phyloP scores from a whole-genome alignment of 2,797 vertebrate genomes.

The Semotilus atromaculatus region DNA sequence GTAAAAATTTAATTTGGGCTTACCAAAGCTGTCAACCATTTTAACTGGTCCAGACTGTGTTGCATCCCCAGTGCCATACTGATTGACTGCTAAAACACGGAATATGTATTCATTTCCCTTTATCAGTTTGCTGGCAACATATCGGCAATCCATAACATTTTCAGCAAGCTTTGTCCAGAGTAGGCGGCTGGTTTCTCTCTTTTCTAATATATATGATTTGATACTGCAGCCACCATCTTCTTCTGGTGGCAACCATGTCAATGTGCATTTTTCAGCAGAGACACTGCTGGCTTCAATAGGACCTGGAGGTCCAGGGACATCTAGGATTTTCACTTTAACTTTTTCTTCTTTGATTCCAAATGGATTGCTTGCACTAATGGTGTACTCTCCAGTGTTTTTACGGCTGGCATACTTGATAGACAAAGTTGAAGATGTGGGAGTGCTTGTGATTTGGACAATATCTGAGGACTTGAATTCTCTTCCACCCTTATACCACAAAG shows the following conservation, averaged over 20 bases:
- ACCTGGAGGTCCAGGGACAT: conserved; percentile 95
- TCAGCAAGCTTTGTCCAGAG: conserved; percentile 97
- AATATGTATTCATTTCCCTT: conserved; percentile 99
- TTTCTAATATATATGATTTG: conserved; percentile 94
- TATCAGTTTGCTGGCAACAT: conserved; percentile 91
- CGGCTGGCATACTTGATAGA: conserved; percentile 92
- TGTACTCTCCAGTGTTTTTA: conserved; percentile 98
- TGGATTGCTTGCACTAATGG: conserved; percentile 95
- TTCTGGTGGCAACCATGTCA: conserved; percentile 94
- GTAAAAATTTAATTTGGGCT: conserved; percentile 60
- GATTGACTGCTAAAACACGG: conserved; percentile 93
- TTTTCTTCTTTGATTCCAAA: conserved; percentile 96
- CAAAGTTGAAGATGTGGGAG: conserved; percentile 90
- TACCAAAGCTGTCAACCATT: conserved; percentile 96
- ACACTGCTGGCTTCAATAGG: conserved; percentile 93
- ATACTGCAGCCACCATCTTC: conserved; percentile 95
- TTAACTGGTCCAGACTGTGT: conserved; percentile 91
- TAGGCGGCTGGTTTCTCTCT: conserved; percentile 97
- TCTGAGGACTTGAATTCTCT: conserved; percentile 96
- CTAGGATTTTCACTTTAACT: conserved; percentile 94
- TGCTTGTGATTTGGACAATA: conserved; percentile 85
- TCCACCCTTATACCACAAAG: conserved; percentile 94
- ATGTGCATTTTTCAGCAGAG: conserved; percentile 95
- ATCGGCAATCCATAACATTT: conserved; percentile 91
- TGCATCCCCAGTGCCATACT: conserved; percentile 92